A percentile compares a stretch with the other conserved stretches of the same genome.
Evolutionary conservation across 1,140 invertebrate genomes (phyloP).

Genomic region (Hirudo medicinalis): DNA sequence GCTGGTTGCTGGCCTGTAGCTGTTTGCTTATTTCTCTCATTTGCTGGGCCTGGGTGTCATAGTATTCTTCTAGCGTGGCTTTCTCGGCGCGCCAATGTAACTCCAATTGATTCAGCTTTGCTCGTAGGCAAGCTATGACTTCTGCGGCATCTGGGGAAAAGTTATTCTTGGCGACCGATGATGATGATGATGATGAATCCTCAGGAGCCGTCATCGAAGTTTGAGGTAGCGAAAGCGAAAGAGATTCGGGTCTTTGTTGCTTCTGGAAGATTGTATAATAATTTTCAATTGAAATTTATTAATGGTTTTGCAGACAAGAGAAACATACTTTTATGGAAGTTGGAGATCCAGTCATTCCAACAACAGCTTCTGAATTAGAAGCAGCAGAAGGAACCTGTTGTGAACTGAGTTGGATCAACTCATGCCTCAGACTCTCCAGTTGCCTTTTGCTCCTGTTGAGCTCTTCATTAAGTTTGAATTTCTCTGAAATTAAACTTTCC

Average conservation of each 20-base stretch:
- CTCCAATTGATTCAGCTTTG: constrained; percentile 6
- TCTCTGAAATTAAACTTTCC: constrained; percentile 22
- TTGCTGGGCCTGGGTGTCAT: not conserved
- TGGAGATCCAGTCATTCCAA: too few species aligned
- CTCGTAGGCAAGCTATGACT: not conserved
- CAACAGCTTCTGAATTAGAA: too few species aligned
- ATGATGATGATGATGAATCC: not conserved
- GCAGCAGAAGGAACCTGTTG: too few species aligned
- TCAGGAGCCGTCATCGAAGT: not conserved
- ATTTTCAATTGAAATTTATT: too few species aligned
- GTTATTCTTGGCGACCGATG: not conserved
- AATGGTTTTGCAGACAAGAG: too few species aligned
- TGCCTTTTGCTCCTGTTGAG: constrained; percentile 18
- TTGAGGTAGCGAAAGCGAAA: too few species aligned
- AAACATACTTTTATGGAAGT: too few species aligned
- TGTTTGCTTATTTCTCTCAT: constrained; percentile 13
- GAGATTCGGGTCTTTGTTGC: too few species aligned
- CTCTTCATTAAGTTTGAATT: constrained; percentile 22
- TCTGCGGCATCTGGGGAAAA: not conserved
- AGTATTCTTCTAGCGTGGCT: constrained; percentile 12
- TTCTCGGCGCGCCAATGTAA: constrained; percentile 15
- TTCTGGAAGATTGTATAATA: too few species aligned
- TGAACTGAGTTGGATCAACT: not conserved
- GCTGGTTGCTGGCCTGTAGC: constrained; percentile 1
- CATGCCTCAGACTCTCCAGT: not conserved